Evolutionary conservation across 2,797 vertebrate genomes (phyloP).

Genomic region (Margarornis squamiger): DNA sequence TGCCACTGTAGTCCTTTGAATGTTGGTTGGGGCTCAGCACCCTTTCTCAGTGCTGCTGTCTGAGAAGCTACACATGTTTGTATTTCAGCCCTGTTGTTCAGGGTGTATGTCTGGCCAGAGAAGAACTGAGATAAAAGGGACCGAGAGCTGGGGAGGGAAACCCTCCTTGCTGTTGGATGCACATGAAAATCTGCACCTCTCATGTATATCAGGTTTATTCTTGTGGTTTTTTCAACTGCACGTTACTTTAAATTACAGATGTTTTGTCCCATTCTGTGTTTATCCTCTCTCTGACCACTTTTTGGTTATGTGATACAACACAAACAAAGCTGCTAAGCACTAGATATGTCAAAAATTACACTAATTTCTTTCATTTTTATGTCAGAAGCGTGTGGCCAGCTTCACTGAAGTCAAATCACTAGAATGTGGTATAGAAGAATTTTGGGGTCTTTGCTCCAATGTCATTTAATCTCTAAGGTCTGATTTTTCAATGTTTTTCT

Average conservation of each 20-base stretch:
- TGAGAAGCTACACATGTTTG: not conserved
- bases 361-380: not conserved
- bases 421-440: not conserved
- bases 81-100: not conserved
- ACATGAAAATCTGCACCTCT: not conserved
- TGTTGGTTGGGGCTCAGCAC: not conserved
- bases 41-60: not conserved
- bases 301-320: not conserved
- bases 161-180: not conserved
- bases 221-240: not conserved
- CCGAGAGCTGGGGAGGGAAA: accelerated
- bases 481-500: not conserved
- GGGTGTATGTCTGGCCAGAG: not conserved
- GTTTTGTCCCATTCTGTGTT: not conserved
- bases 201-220: accelerated
- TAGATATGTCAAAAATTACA: not conserved
- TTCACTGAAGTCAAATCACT: not conserved
- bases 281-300: not conserved
- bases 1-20: not conserved
- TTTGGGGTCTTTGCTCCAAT: accelerated
- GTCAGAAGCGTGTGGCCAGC: not conserved
- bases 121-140: not conserved
- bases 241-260: not conserved
- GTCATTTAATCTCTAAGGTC: not conserved
- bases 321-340: not conserved